Base-by-base conservation (phyloP, 2,888 invertebrate species). In the Meta bourneti region DNA sequence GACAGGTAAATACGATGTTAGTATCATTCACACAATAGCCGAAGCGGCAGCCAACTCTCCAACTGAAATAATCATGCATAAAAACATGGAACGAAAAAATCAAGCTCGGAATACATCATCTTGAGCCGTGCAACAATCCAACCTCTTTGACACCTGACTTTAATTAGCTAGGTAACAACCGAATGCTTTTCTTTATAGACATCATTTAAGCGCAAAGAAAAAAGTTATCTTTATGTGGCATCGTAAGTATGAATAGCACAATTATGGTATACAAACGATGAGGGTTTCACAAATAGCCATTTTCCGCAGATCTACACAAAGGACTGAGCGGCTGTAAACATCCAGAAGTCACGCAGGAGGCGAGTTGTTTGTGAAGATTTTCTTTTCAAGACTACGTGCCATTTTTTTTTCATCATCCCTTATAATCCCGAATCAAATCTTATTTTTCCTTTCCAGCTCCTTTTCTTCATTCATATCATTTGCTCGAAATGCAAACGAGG, bases 181-280 rank as follows among this genome's bases (percentile, higher is more conserved):
- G 78, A 78, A 71, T 51, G 51, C 78, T 78, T 84, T 84, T 78
- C 34, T 61, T 82, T 75, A 61, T 54, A 75, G n/a, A 11, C 75
- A 86, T 77, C 78, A 77, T 69, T 86, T 20, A 86, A 19, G 13
- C 49, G 86, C 20, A 48, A 61, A 79, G 34, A 80, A 88, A 81
- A 79, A 70, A 77, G 69, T 82, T 77, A 89, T 89, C 89, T 89
- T 82, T 82, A 19, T 82, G 52, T 82, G 82, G 51, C 77, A 89
- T 82, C 82, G 34, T 61, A 49, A 81, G 54, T 48, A 72, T 71
- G 87, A 87, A 80, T 72, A 72, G 34, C 74, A 51, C 89, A 89
- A 89, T 89, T 82, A 89, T 51, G 49, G 49, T 78, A 86, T 77
- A 78, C 61, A 82, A 86, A 78, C 78, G 78, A 86, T 70, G 86